phyloP scores from a whole-genome alignment of 1,140 invertebrate species.

The Megathymus violae region DNA sequence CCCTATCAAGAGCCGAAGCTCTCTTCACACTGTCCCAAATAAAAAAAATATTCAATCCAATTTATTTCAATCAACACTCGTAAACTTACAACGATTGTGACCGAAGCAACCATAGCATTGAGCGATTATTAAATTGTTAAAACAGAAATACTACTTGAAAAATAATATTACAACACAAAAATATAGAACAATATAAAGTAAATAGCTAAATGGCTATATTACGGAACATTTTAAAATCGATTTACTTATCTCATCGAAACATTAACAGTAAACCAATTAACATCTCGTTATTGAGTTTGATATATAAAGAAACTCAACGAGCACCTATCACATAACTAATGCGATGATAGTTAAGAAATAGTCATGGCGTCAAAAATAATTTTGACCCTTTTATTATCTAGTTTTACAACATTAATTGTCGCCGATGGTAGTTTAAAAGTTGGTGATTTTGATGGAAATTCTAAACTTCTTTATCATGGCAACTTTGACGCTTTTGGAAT shows the following conservation, averaged over 20 bases:
- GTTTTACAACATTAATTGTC: slow-evolving; percentile 7
- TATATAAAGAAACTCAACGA: slow-evolving; percentile 14
- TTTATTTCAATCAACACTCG: too few species aligned
- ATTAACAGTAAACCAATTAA: slow-evolving; percentile 20
- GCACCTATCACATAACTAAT: neutral
- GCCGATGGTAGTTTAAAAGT: slow-evolving; percentile 21
- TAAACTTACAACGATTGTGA: too few species aligned
- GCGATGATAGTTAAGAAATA: neutral
- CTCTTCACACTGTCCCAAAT: too few species aligned
- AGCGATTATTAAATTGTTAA: too few species aligned
- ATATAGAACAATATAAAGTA: neutral
- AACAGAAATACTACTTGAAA: neutral
- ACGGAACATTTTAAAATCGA: neutral
- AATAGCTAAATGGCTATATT: neutral
- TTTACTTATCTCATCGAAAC: slow-evolving; percentile 11
- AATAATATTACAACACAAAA: neutral
- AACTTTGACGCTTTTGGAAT: slow-evolving; percentile 20
- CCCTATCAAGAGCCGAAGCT: too few species aligned
- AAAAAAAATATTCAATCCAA: too few species aligned
- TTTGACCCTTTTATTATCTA: slow-evolving; percentile 1
- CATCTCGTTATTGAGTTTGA: slow-evolving; percentile 4
- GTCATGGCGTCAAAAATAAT: slow-evolving; percentile 15
- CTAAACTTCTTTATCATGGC: slow-evolving; percentile 15
- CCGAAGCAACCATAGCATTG: too few species aligned
- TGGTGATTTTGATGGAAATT: slow-evolving; percentile 7